Evolutionary conservation across 2,797 vertebrate genomes (phyloP).

Genomic region (Syngnathus acus): DNA sequence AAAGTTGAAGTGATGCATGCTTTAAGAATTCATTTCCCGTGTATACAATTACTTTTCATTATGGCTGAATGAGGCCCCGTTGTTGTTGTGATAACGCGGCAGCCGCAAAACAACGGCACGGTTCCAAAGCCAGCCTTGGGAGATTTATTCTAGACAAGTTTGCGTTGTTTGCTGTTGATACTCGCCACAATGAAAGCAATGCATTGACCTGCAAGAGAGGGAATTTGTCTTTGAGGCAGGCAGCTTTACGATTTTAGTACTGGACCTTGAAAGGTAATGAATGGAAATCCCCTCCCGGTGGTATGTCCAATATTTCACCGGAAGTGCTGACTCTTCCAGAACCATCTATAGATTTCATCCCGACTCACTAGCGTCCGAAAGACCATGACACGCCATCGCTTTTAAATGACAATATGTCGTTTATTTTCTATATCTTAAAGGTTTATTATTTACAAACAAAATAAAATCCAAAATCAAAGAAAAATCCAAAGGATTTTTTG

Average conservation of each 20-base stretch:
- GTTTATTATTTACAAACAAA: constrained; percentile 83
- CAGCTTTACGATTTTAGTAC: constrained; percentile 34
- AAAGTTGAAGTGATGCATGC: not conserved
- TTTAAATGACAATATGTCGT: constrained; percentile 77
- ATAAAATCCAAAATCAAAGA: constrained; percentile 54
- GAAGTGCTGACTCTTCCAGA: constrained; percentile 25
- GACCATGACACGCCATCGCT: constrained; percentile 41
- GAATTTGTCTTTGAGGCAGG: constrained; percentile 19
- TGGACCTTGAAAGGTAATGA: constrained; percentile 40
- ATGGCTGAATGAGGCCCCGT: not conserved
- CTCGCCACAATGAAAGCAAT: not conserved
- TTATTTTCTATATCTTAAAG: constrained; percentile 83
- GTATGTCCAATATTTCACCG: constrained; percentile 24
- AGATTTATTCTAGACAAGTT: constrained; percentile 2
- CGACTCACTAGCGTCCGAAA: constrained; percentile 6
- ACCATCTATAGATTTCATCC: constrained; percentile 1
- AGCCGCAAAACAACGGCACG: not conserved
- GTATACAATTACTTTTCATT: not conserved
- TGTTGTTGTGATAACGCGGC: not conserved
- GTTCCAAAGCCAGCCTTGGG: not conserved
- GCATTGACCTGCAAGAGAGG: not conserved
- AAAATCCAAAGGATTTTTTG: constrained; percentile 65
- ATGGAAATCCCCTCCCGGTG: constrained; percentile 28
- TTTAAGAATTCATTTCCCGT: not conserved
- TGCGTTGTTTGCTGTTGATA: not conserved